Evolutionary conservation across 2,888 invertebrate species (phyloP).

Genomic region (Drosophila atripex): DNA sequence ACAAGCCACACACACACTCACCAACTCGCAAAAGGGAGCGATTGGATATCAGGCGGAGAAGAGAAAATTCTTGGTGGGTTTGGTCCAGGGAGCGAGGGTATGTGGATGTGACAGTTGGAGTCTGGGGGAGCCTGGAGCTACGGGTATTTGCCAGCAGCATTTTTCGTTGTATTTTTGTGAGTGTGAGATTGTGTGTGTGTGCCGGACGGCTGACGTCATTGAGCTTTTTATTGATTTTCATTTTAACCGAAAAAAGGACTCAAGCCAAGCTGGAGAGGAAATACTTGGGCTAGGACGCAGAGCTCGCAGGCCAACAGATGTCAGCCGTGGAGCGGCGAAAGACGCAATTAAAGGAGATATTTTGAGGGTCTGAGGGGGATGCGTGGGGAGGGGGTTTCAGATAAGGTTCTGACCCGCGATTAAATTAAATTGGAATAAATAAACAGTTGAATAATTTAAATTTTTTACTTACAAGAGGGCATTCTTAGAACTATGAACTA

Average conservation of each 20-base stretch:
- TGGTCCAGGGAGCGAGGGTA: neutral
- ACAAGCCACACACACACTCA: slow-evolving; percentile 8
- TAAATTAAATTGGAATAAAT: slow-evolving; percentile 16
- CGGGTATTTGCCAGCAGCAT: slow-evolving; percentile 41
- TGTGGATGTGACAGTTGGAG: slow-evolving; percentile 20
- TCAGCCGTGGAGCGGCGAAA: slow-evolving; percentile 26
- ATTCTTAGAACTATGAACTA: too few species aligned
- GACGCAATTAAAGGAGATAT: slow-evolving; percentile 31
- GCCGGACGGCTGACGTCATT: slow-evolving; percentile 79
- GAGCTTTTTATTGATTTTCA: slow-evolving; percentile 82
- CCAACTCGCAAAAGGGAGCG: slow-evolving; percentile 10
- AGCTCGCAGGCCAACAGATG: slow-evolving; percentile 60
- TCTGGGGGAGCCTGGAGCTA: slow-evolving; percentile 28
- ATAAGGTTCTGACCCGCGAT: neutral
- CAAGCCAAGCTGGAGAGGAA: slow-evolving; percentile 33
- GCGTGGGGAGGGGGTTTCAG: too few species aligned
- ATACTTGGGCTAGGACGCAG: slow-evolving; percentile 39
- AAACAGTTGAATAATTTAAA: neutral
- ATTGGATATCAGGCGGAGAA: slow-evolving; percentile 47
- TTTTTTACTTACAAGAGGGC: neutral
- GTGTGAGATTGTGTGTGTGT: slow-evolving; percentile 37
- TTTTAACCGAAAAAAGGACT: slow-evolving; percentile 55
- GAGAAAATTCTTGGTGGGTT: slow-evolving; percentile 9
- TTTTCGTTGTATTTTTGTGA: slow-evolving; percentile 32
- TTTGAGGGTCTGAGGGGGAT: neutral